Evolutionary conservation across 2,113 vertebrate genomes (phyloP).

Genomic region (Pterocles burchelli): DNA sequence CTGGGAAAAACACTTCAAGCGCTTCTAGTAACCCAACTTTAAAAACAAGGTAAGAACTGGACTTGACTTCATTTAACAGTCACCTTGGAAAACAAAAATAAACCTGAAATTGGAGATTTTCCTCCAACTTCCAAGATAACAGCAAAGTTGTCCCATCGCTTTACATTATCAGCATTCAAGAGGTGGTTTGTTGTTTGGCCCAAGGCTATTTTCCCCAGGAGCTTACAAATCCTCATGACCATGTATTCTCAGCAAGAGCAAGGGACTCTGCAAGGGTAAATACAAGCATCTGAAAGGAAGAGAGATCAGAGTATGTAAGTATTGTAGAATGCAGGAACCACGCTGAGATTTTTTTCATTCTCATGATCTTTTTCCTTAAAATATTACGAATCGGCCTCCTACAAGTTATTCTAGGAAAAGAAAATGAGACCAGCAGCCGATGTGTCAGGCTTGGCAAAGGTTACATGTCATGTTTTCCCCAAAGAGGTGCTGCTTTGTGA

Average conservation of each 20-base stretch:
- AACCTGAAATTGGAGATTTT: background rate
- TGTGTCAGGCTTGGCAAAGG: background rate
- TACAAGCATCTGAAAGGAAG: background rate
- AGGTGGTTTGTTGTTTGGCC: background rate
- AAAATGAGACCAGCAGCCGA: background rate
- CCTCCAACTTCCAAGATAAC: background rate
- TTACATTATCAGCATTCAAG: background rate
- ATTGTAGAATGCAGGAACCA: background rate
- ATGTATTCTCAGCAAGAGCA: background rate
- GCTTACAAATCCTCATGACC: background rate
- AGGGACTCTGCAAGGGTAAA: background rate
- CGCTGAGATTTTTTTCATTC: background rate
- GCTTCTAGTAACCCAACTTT: background rate
- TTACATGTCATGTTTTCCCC: background rate
- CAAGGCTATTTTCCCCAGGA: background rate
- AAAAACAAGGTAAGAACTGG: conserved; percentile 1
- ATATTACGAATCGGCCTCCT: background rate
- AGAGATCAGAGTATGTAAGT: background rate
- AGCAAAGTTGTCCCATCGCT: background rate
- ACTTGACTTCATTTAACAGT: background rate
- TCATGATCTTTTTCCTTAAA: background rate
- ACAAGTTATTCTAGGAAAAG: background rate
- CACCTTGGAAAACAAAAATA: background rate
- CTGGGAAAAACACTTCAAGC: background rate
- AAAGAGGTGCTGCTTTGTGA: background rate